phyloP scores from a whole-genome alignment of 1,140 invertebrate genomes.

The Ceratosolen fusciceps region DNA sequence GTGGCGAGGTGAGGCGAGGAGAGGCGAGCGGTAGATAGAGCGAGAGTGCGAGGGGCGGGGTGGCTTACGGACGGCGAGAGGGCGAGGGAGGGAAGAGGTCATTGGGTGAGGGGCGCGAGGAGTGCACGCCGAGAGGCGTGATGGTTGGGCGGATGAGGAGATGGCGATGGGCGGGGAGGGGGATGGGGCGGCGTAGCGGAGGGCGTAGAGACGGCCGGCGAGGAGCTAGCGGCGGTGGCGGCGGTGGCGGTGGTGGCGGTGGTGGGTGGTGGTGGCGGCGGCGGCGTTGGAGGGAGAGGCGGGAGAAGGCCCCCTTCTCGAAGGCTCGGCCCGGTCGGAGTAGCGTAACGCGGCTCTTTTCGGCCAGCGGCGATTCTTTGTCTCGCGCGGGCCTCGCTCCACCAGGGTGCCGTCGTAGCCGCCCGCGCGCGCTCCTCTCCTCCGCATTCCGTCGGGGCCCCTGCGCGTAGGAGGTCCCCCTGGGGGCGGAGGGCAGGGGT shows the following conservation, averaged over 20 bases:
- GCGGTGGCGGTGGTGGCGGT: background rate
- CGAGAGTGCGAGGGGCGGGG: background rate
- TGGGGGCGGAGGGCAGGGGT: background rate
- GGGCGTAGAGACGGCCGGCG: background rate
- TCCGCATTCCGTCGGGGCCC: conserved; percentile 27
- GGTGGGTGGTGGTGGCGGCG: background rate
- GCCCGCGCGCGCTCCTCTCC: conserved; percentile 19
- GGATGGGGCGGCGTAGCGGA: background rate
- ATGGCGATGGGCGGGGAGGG: background rate
- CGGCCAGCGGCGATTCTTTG: conserved; percentile 43
- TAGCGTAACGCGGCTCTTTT: conserved; percentile 26
- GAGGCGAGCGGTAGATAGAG: background rate
- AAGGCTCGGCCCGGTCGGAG: background rate
- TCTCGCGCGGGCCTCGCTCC: conserved; percentile 28
- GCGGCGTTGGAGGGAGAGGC: background rate
- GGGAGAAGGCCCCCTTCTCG: background rate
- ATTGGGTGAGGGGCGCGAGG: no score
- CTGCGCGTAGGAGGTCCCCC: conserved; percentile 35
- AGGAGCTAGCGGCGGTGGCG: background rate
- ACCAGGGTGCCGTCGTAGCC: background rate
- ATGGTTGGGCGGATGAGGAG: background rate
- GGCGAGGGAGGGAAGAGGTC: background rate
- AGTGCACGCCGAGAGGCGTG: background rate
- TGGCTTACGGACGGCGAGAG: no score
- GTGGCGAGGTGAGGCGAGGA: no score